Conservation (phyloP, 2,113 vertebrate species). For the Mirounga angustirostris region DNA sequence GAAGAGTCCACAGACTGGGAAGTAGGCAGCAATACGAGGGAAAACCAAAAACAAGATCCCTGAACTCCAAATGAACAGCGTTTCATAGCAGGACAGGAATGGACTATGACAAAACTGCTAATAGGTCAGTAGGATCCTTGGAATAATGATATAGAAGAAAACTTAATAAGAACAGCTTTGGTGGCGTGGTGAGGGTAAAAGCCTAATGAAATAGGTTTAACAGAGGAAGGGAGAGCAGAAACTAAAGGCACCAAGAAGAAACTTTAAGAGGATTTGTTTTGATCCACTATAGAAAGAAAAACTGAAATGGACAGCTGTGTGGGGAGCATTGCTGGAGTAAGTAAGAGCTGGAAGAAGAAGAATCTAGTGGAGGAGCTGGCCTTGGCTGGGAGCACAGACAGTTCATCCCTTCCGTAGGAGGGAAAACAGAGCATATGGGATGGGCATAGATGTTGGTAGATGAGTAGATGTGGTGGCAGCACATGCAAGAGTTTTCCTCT, state of each 20-base stretch:
- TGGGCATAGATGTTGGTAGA: not conserved
- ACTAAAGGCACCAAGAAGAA: constrained; percentile 41
- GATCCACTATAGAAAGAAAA: constrained; percentile 33
- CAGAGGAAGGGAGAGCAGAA: not conserved
- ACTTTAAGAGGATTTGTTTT: not conserved
- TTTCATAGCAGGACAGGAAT: not conserved
- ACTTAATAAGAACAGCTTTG: not conserved
- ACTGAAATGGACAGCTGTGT: not conserved
- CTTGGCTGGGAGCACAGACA: not conserved
- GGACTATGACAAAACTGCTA: not conserved
- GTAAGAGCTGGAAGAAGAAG: not conserved
- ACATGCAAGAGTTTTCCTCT: not conserved
- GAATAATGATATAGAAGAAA: not conserved
- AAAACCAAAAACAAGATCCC: not conserved
- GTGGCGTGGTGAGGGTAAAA: not conserved
- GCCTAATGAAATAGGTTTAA: not conserved
- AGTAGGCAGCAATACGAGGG: not conserved
- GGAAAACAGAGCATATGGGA: not conserved
- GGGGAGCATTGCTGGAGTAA: not conserved
- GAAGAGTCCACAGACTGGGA: not conserved
- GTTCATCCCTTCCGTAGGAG: not conserved
- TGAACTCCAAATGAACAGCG: not conserved
- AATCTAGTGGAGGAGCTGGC: not conserved
- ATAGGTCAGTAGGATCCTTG: not conserved
- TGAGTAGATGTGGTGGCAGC: not conserved